phyloP scores from a whole-genome alignment of 2,888 invertebrate species.

The Galeopsomyia nigrocyanea region DNA sequence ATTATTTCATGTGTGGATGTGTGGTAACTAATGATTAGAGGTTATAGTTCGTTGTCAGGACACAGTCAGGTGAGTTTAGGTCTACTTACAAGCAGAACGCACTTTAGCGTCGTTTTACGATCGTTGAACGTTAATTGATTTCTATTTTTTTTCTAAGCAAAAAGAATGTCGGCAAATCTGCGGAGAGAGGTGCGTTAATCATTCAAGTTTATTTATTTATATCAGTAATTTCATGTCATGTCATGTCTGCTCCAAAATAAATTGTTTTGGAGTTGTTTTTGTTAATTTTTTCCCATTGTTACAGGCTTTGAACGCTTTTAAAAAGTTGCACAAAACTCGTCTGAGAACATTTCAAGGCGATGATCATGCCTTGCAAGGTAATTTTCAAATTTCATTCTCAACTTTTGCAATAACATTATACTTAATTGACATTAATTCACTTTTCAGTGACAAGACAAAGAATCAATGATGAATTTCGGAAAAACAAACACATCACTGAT shows the following conservation, averaged over 20 bases:
- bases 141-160: background rate
- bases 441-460: conserved; percentile 74
- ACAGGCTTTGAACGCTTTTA: conserved; percentile 79
- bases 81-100: no score
- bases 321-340: conserved; percentile 80
- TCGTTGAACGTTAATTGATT: no score
- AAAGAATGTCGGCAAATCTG: conserved; percentile 30
- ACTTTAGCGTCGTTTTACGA: no score
- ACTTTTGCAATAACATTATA: background rate
- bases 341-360: conserved; percentile 79
- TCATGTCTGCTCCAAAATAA: no score
- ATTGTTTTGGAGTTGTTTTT: background rate
- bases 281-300: conserved; percentile 5
- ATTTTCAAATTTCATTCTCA: conserved; percentile 23
- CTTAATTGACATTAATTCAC: conserved; percentile 14
- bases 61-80: no score
- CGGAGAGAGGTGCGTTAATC: conserved; percentile 27
- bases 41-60: no score
- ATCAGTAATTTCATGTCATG: no score
- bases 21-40: no score
- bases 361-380: conserved; percentile 72
- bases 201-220: conserved; percentile 4
- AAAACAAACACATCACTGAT: conserved; percentile 76
- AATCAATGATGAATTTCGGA: conserved; percentile 83
- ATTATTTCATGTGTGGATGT: no score